Evolutionary conservation across 1,140 invertebrate genomes (phyloP), one percentile per base, ranked within the genome.

Genomic region (Holcopasites calliopsidis): DNA sequence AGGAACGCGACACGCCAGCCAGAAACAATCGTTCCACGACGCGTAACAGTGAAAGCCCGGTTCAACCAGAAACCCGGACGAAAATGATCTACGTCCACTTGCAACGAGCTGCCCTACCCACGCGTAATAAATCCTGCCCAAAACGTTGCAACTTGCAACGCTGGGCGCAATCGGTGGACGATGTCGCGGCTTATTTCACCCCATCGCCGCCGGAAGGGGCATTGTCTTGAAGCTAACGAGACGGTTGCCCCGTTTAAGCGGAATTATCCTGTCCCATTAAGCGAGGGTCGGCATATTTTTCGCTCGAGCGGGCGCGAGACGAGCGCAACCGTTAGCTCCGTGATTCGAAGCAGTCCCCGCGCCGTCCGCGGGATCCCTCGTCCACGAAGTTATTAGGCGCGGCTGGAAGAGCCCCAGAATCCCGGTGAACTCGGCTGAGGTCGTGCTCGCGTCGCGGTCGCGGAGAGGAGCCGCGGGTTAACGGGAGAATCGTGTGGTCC

Each of bases 41-140:
- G 74, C 58, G 79, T 66, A 81, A 81, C 70, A 70, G 77, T 66
- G 79, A 79, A 70, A 76, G 77, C 77, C 52, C 64, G 61, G 64
- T 80, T 80, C 80, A 81, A 79, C 73, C 23, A 50, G 64, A n/a
- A n/a, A n/a, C n/a, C 58, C 38, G 65, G 61, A 76, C 78, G 73
- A 76, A 49, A 80, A 52, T 65, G 65, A 76, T 75, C 50, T 33
- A 38, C 50, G 54, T 74, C 69, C 55, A 72, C 64, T 66, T 64
- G 57, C 62, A 44, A 66, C 0, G n/a, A n/a, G n/a, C n/a, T n/a
- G n/a, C 62, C 54, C 42, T 54, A 18, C 71, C 62, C 49, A 74
- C 42, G 55, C 54, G 54, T n/a, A 28, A 82, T 75, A 75, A 75
- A 75, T 69, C 61, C 44, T 40, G 38, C 40, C 44, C 11, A n/a